A percentile compares a stretch with the other conserved stretches of the same genome.
Conservation (phyloP, 1,140 invertebrate species). For the Chrysopa pallens region DNA sequence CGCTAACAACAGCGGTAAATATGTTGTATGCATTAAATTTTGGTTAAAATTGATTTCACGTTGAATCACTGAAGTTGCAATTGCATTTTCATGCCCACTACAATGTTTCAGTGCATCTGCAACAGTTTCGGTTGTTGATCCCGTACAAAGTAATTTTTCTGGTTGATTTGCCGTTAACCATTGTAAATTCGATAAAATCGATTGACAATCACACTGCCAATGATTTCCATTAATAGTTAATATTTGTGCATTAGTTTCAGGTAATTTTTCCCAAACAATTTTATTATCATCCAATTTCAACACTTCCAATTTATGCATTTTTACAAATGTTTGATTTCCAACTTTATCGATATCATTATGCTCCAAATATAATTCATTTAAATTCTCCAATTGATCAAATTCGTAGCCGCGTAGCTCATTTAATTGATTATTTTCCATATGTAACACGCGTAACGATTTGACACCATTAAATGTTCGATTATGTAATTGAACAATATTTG, state of each 20-base stretch:
- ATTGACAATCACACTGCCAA: slow-evolving; percentile 55
- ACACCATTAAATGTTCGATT: slow-evolving; percentile 74
- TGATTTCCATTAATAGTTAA: slow-evolving; percentile 48
- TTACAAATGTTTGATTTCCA: slow-evolving; percentile 55
- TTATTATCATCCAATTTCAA: slow-evolving; percentile 63
- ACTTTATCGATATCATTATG: slow-evolving; percentile 56
- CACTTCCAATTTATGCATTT: slow-evolving; percentile 54
- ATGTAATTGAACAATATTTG: slow-evolving; percentile 55
- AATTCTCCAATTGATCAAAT: slow-evolving; percentile 48
- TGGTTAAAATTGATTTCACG: slow-evolving; percentile 35
- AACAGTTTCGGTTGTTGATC: slow-evolving; percentile 32
- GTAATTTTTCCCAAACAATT: slow-evolving; percentile 45
- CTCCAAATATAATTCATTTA: slow-evolving; percentile 68
- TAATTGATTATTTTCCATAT: slow-evolving; percentile 66
- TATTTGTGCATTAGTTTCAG: slow-evolving; percentile 30
- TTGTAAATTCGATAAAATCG: slow-evolving; percentile 38
- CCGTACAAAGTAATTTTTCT: slow-evolving; percentile 35
- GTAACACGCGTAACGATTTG: slow-evolving; percentile 51
- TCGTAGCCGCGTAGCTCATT: slow-evolving; percentile 54
- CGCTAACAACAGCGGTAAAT: slow-evolving; percentile 47
- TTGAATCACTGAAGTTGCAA: slow-evolving; percentile 39
- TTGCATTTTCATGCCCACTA: slow-evolving; percentile 36
- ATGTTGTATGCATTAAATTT: slow-evolving; percentile 33
- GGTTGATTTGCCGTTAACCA: slow-evolving; percentile 36
- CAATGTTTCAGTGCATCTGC: slow-evolving; percentile 39